Base-by-base conservation (phyloP, 1,140 invertebrate genomes). In the Aethina tumida region DNA sequence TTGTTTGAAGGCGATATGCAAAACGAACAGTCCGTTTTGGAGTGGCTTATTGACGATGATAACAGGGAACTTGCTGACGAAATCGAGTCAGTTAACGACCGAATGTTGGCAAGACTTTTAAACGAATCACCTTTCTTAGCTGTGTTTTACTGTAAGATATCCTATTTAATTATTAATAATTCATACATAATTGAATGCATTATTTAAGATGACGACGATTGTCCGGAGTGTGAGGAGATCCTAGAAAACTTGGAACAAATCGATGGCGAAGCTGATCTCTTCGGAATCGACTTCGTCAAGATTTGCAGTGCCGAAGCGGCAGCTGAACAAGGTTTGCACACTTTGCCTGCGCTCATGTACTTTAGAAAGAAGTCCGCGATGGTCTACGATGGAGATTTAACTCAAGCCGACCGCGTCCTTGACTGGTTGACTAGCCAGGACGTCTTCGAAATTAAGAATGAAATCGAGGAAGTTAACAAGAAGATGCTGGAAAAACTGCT, bases 261-360 rank as follows among this genome's bases (percentile, higher is more conserved):
- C 50, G 91, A 96, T 54, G 88, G 89, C 14, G 89, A 94, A 66
- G 88, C 88, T 3, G 90, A 94, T 68, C 72, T 84, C 39, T 93
- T 79, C 65, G 91, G 88, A 18, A 93, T 96, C 51, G 90, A 96
- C 57, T 93, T 96, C 63, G 90, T 96, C 0, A 94, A 94, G 63
- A 88, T 94, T 28, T 79, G 79, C n/a, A 86, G 87, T 55, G 64
- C 74, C 0, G 81, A 88, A 49, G 82, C 85, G 2, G 84, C 87
- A 10, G 74, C 79, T 34, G 81, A 83, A 52, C 90, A 84, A 55
- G 79, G 79, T 44, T 73, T 93, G 29, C 70, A 87, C 1, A 84
- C 84, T 52, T 75, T 84, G 37, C 91, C 91, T 4, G 80, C 87
- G 2, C 62, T 96, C 9, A 82, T 90, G 13, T 95, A 93, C 53